Base-by-base conservation (phyloP, 2,888 invertebrate species). In the Pogonocherus hispidulus region DNA sequence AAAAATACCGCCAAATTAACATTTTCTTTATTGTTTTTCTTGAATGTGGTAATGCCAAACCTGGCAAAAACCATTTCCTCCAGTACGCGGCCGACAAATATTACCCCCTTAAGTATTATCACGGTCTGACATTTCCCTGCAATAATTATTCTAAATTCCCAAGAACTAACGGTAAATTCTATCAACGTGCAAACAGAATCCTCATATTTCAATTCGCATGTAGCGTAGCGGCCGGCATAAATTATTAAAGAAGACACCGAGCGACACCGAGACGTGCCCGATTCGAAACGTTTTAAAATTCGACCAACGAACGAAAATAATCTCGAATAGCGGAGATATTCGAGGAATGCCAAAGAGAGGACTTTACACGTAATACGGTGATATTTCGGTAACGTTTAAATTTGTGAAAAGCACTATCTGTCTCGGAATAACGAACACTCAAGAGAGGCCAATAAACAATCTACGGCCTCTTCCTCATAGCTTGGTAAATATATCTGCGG, bases 231-330 rank as follows among this genome's bases (percentile, higher is more conserved):
- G n/a, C 47, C 8, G 0, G 11, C 19, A 18, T 19, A 47, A 47
- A 9, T 20, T 47, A 47, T 47, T 47, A 52, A 41, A 41, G 16
- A 16, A 52, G 18, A 52, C 52, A 16, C 19, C 35, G 8, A n/a
- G 19, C 35, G 32, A 32, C 9, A n/a, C 18, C 19, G 6, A 23
- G 27, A 27, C 23, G 51, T 27, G 51, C 23, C 16, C 23, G 51
- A 23, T 14, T 52, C 22, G 6, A 41, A 41, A 46, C 23, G 57
- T 59, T 32, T 32, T 59, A 47, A 32, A 59, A 59, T 46, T 46
- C 47, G 59, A n/a, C n/a, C n/a, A n/a, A n/a, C n/a, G n/a, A 44
- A 35, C 46, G 46, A 49, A 60, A 59, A 59, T 59, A 59, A 46
- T 46, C 59, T 46, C 46, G 46, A 59, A 60, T 60, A 32, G 19